Base-by-base conservation (phyloP, 1,140 invertebrate species). In the Chlorops oryzae region DNA sequence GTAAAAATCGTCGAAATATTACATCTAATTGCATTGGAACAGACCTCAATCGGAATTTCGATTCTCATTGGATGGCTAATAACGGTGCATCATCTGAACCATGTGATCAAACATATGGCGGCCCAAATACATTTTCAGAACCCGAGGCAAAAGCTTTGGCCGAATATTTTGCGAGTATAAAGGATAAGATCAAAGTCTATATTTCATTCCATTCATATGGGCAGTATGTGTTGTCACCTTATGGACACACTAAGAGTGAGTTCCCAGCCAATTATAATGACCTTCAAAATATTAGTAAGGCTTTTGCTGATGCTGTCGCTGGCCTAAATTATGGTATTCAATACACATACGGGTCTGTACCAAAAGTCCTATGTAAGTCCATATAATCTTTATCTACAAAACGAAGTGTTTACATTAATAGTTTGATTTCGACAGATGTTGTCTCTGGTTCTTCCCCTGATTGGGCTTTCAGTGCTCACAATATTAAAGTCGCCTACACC, bases 91-190 rank as follows among this genome's bases (percentile, higher is more conserved):
- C 59, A 0, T 1, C 7, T 0, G 34, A 70, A 58, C 81, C 81
- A 0, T 86, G 86, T 52, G 75, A 68, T 2, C 79, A 86, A 0
- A 80, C 71, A 10, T 93, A 83, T 62, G 82, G 80, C 10, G 89
- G 90, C 0, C 67, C 76, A 0, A 66, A 73, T n/a, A 68, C 86
- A 0, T 90, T 88, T 55, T 91, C 88, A 0, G 90, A 92, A 71
- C 74, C 78, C 0, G 90, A 93, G 70, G 81, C 82, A 0, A 70
- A 69, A 27, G 75, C 80, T 3, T 65, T 89, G 6, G 74, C 80
- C 1, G 65, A 80, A 12, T 82, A 75, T 43, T 64, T 86, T 2
- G 55, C 68, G 23, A 56, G 68, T 3, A 74, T 80, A 20, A 72
- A 63, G 12, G 49, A 65, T 12, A 63, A 70, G 5, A 58, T 78